phyloP scores from a whole-genome alignment of 2,797 vertebrate species.

The Chaunax sp. region DNA sequence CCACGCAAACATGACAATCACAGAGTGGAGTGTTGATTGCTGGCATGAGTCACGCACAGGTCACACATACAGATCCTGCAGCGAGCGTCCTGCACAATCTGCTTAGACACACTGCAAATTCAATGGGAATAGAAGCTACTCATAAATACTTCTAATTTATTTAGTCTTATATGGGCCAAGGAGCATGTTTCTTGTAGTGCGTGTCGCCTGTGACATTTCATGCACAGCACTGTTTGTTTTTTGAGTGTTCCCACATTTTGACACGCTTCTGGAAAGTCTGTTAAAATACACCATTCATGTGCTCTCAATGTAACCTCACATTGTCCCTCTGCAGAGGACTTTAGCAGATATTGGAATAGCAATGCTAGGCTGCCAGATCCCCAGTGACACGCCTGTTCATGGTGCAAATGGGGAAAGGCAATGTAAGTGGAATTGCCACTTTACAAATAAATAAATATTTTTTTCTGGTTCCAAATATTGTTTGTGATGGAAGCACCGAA shows the following conservation, averaged over 20 bases:
- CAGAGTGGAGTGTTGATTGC: conserved; percentile 58
- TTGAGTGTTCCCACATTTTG: background rate
- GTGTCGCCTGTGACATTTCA: conserved; percentile 3
- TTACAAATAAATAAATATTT: background rate
- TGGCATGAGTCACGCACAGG: conserved; percentile 67
- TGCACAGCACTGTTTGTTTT: background rate
- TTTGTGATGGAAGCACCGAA: background rate
- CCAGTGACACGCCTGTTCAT: background rate
- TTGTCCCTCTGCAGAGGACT: conserved; percentile 41
- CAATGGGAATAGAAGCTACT: background rate
- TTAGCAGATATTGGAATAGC: conserved; percentile 18
- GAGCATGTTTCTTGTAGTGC: background rate
- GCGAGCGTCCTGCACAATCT: conserved; percentile 32
- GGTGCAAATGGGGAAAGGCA: conserved; percentile 23
- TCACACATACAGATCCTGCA: conserved; percentile 66
- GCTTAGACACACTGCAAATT: conserved; percentile 20
- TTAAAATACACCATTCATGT: conserved; percentile 21
- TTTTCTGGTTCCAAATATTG: background rate
- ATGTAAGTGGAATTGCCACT: conserved; percentile 6
- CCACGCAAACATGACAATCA: conserved; percentile 46
- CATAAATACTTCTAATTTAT: background rate
- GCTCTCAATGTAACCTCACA: conserved; percentile 16
- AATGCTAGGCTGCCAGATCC: background rate
- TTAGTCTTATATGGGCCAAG: background rate
- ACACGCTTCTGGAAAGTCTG: conserved; percentile 25